Evolutionary conservation across 2,888 invertebrate genomes (phyloP).

Genomic region (Sthenelais limicola): DNA sequence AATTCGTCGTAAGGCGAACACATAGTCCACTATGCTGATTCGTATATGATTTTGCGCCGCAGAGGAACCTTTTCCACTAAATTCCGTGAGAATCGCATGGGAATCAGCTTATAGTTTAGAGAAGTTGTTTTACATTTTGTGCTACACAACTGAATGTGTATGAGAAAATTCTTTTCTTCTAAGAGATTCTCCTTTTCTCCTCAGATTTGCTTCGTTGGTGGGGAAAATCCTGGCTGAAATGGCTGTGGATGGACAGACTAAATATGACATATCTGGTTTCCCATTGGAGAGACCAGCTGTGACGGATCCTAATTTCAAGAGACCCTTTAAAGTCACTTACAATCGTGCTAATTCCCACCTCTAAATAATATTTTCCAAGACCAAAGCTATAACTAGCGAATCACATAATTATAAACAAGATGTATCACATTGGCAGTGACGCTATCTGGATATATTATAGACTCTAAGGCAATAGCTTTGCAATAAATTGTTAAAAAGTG

Average conservation of each 20-base stretch:
- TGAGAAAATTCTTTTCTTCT: too few species aligned
- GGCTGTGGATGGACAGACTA: slow-evolving; percentile 62
- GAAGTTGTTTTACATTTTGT: neutral
- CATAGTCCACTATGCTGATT: neutral
- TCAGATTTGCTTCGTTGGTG: slow-evolving; percentile 65
- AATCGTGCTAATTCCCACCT: neutral
- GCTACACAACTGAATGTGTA: too few species aligned
- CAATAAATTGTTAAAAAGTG: too few species aligned
- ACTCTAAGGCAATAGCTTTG: too few species aligned
- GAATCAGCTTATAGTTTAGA: neutral
- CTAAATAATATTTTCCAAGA: neutral
- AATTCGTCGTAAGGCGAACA: neutral
- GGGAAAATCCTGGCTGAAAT: slow-evolving; percentile 67
- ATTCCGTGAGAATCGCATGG: too few species aligned
- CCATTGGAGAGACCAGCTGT: slow-evolving; percentile 60
- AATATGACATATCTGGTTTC: slow-evolving; percentile 62
- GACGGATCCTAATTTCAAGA: slow-evolving; percentile 57
- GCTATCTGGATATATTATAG: too few species aligned
- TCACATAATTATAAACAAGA: neutral
- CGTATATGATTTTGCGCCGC: too few species aligned
- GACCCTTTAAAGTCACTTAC: slow-evolving; percentile 34
- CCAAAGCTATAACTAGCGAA: neutral
- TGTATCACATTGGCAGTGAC: too few species aligned
- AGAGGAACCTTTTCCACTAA: too few species aligned
- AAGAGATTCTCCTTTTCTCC: too few species aligned